A percentile compares a stretch with the other conserved stretches of the same genome.
phyloP scores from a whole-genome alignment of 2,888 invertebrate genomes.

The Latheticus oryzae region DNA sequence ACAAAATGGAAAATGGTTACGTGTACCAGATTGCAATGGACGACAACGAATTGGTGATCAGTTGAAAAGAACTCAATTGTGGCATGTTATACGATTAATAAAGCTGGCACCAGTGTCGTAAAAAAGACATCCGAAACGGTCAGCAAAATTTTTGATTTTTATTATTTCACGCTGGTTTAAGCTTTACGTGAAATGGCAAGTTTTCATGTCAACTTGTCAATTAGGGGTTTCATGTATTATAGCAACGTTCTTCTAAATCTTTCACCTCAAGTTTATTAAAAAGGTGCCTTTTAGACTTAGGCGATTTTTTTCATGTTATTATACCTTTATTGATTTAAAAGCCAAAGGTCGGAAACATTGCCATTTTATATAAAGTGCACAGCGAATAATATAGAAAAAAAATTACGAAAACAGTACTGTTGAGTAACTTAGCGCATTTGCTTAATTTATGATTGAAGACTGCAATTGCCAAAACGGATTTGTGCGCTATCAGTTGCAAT shows the following conservation, averaged over 20 bases:
- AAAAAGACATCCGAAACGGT: not conserved
- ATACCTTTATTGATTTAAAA: not conserved
- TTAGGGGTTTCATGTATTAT: slow-evolving; percentile 16
- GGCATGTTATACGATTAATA: too few species aligned
- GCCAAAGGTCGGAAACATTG: not conserved
- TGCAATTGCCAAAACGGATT: slow-evolving; percentile 42
- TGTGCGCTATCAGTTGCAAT: slow-evolving; percentile 16
- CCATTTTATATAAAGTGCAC: slow-evolving; percentile 13
- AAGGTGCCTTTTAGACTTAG: slow-evolving; percentile 35
- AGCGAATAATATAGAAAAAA: too few species aligned
- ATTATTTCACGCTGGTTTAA: not conserved
- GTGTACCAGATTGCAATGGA: slow-evolving; percentile 51
- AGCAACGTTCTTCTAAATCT: slow-evolving; percentile 22
- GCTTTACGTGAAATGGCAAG: slow-evolving; percentile 15
- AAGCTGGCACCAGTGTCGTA: too few species aligned
- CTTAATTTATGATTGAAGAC: slow-evolving; percentile 20
- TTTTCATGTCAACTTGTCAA: slow-evolving; percentile 26
- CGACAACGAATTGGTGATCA: slow-evolving; percentile 41
- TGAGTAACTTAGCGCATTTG: too few species aligned
- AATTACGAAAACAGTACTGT: too few species aligned
- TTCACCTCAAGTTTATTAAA: slow-evolving; percentile 25
- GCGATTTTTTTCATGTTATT: slow-evolving; percentile 13
- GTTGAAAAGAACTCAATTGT: not conserved
- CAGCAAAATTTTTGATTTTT: not conserved
- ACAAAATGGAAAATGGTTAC: slow-evolving; percentile 55